phyloP scores from a whole-genome alignment of 2,113 vertebrate species.

The Notothenia coriiceps region DNA sequence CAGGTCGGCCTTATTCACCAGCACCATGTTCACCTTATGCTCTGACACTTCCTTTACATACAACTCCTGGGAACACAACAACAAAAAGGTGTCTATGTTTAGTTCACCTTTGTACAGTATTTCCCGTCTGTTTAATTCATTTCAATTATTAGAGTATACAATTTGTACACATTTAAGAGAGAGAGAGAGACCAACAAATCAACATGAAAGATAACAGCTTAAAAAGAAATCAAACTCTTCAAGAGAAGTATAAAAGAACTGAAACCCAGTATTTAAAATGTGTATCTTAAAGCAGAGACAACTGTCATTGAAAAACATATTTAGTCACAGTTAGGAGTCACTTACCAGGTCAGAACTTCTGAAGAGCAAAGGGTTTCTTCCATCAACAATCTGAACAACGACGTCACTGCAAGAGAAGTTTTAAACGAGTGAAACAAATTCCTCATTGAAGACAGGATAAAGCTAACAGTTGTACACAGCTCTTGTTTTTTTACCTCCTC shows the following conservation, averaged over 20 bases:
- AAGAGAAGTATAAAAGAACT: background rate
- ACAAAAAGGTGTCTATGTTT: background rate
- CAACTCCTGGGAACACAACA: conserved; percentile 84
- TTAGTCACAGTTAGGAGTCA: conserved; percentile 19
- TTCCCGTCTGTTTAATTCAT: no score
- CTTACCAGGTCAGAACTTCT: conserved; percentile 95
- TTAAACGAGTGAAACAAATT: background rate
- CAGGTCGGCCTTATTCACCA: conserved; percentile 96
- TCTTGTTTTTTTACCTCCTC: conserved; percentile 86
- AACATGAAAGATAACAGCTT: background rate
- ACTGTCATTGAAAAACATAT: background rate
- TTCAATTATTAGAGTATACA: no score
- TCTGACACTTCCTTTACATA: conserved; percentile 90
- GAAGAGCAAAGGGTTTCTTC: conserved; percentile 94
- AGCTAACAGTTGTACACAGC: background rate
- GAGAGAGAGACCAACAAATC: no score
- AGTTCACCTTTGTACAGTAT: background rate
- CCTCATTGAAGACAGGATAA: background rate
- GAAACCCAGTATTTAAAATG: background rate
- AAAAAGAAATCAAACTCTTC: background rate
- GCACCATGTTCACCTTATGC: conserved; percentile 92
- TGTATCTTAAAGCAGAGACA: background rate
- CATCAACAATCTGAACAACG: conserved; percentile 97
- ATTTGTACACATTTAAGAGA: background rate
- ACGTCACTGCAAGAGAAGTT: conserved; percentile 87